Conservation (phyloP, 1,140 invertebrate species). For the Phortica variegata region DNA sequence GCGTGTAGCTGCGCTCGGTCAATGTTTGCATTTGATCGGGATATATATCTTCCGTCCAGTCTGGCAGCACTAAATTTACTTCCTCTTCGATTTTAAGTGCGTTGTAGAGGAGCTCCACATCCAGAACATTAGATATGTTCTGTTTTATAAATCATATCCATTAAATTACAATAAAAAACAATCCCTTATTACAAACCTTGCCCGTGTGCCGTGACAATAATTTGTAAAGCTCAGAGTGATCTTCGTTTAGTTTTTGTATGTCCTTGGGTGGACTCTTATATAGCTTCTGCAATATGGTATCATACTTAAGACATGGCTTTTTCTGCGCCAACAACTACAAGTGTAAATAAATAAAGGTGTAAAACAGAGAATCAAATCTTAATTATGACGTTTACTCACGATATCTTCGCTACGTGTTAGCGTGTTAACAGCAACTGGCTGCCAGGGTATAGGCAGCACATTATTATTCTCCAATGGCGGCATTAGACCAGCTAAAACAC, state of each 20-base stretch:
- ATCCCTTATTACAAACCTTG: conserved; percentile 24
- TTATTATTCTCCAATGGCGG: conserved; percentile 69
- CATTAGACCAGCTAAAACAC: conserved; percentile 80
- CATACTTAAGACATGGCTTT: conserved; percentile 65
- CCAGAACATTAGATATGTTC: conserved; percentile 65
- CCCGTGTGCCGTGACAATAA: conserved; percentile 69
- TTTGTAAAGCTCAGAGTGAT: conserved; percentile 65
- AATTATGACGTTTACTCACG: conserved; percentile 59
- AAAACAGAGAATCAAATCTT: too few relatives aligned
- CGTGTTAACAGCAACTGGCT: conserved; percentile 83
- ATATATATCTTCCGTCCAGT: conserved; percentile 71
- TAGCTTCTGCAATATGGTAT: conserved; percentile 63
- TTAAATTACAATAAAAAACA: background rate
- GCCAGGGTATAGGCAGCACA: conserved; percentile 79
- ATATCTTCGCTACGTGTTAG: conserved; percentile 68
- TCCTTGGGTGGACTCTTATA: conserved; percentile 50
- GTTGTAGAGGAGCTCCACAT: conserved; percentile 74
- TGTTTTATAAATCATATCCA: conserved; percentile 26
- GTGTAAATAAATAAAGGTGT: background rate
- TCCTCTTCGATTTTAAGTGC: conserved; percentile 71
- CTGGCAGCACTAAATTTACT: conserved; percentile 67
- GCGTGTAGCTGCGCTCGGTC: conserved; percentile 67
- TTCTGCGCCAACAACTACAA: conserved; percentile 65
- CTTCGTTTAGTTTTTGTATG: conserved; percentile 61
- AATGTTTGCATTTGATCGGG: conserved; percentile 68